Percentiles rank a stretch among this genome's conserved stretches.
Evolutionary conservation across 2,113 vertebrate genomes (phyloP).

Genomic region (Perca schrenkii): DNA sequence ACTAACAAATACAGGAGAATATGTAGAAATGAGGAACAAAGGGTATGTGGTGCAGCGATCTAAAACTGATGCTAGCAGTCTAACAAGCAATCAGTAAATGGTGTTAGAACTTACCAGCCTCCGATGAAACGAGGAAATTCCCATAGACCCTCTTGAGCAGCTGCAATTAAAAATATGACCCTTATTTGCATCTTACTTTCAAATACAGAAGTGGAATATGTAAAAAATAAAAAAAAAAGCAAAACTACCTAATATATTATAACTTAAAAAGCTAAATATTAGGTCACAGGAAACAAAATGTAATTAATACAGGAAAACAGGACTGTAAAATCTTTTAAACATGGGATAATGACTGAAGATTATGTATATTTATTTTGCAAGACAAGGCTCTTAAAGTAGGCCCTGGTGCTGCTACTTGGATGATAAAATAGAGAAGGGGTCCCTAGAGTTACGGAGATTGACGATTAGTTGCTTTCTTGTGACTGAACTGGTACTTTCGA

Average conservation of each 20-base stretch:
- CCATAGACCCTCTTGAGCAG: conserved; percentile 94
- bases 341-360: too few species aligned
- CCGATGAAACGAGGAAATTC: conserved; percentile 89
- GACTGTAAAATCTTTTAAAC: not conserved
- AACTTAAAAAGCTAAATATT: not conserved
- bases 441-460: not conserved
- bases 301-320: not conserved
- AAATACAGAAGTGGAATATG: not conserved
- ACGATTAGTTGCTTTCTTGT: not conserved
- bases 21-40: conserved; percentile 9
- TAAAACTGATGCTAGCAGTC: not conserved
- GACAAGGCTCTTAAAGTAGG: not conserved
- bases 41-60: not conserved
- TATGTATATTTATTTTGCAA: not conserved
- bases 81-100: not conserved
- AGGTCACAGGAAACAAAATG: not conserved
- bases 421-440: not conserved
- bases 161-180: conserved; percentile 75
- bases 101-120: conserved; percentile 85
- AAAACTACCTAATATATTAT: too few species aligned
- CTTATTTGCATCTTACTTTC: not conserved
- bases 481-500: not conserved
- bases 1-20: not conserved
- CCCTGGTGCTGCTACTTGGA: not conserved
- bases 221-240: not conserved